Evolutionary conservation across 2,888 invertebrate species (phyloP), one percentile per base, ranked within the genome.

Genomic region (Clusia tigrina): DNA sequence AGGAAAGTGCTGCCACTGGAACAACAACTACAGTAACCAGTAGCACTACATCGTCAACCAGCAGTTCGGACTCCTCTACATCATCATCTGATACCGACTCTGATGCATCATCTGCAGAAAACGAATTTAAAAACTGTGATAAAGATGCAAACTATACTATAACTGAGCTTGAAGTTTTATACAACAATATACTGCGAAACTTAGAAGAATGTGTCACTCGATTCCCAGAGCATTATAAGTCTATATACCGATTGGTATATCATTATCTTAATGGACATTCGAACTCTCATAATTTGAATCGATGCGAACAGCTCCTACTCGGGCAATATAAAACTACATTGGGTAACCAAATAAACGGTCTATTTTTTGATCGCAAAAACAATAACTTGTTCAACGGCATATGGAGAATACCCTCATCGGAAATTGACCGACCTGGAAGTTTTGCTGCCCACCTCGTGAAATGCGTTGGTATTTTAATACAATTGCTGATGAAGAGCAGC

Each of bases 171-270:
- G 85, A 86, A 73, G 85, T 84, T 68, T 86, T 93, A 58, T 88
- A 91, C 32, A 83, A 87, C 26, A 86, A 87, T 42, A 94, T 94
- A 77, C 83, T 94, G 17, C 87, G 88, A 76, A 94, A 94, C 26
- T 84, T 96, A 68, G 92, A 93, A 83, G 90, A 94, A 74, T 96
- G 96, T 76, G 88, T 94, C 6, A 87, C 89, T 54, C 87, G 96
- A 54, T 94, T 96, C 80, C 91, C 95, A 0, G 93, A 94, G 72
- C 95, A 97, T 83, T 96, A 96, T 81, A 97, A 97, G 84, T 93
- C 96, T 0, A 87, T 95, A 58, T 96, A 95, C 82, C 88, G 96
- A 69, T 85, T 97, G 57, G 91, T 94, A 1, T 90, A 94, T 80
- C 90, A 93, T 75, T 95, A 91, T 81, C 91, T 91, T 78, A 89